These are phyloP conservation scores for Heliconius charithonia DNA, from an alignment of 2,888 invertebrate genomes.

Conservation along the genomic window DNA sequence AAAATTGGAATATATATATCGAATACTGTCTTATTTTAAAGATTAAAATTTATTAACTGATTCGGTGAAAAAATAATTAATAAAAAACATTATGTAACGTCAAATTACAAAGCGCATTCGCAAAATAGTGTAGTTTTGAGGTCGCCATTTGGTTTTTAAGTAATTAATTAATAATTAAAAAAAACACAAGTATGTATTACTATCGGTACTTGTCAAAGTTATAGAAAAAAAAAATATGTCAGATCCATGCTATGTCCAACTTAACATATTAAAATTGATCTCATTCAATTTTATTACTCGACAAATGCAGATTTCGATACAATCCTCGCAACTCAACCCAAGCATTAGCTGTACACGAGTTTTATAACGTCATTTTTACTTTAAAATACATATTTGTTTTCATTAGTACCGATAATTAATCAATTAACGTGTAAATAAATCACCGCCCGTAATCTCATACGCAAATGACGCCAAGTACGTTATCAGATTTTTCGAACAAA, in stretches of 20 bases:
- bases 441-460: constrained; percentile 42
- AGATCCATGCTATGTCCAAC: constrained; percentile 61
- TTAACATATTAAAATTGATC: constrained; percentile 63
- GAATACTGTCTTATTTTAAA: background rate
- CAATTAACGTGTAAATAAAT: constrained; percentile 56
- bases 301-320: constrained; percentile 79
- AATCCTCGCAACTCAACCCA: constrained; percentile 71
- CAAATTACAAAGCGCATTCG: constrained; percentile 23
- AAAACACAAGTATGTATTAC: background rate
- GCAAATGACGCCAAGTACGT: constrained; percentile 27
- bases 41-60: background rate
- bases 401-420: constrained; percentile 50
- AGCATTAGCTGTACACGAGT: constrained; percentile 70
- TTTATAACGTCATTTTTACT: constrained; percentile 57
- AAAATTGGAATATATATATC: no score
- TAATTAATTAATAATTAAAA: background rate
- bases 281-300: constrained; percentile 77
- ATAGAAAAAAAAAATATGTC: constrained; percentile 34
- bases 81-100: background rate
- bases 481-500: constrained; percentile 41
- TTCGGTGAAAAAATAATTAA: background rate
- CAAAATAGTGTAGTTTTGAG: background rate
- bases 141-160: no score
- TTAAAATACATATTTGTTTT: constrained; percentile 50
- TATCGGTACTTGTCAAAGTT: background rate